Evolutionary conservation across 92 coral and sea anemone genomes (phyloP), one percentile per base, ranked within the genome.

Genomic region (Ricordea florida): DNA sequence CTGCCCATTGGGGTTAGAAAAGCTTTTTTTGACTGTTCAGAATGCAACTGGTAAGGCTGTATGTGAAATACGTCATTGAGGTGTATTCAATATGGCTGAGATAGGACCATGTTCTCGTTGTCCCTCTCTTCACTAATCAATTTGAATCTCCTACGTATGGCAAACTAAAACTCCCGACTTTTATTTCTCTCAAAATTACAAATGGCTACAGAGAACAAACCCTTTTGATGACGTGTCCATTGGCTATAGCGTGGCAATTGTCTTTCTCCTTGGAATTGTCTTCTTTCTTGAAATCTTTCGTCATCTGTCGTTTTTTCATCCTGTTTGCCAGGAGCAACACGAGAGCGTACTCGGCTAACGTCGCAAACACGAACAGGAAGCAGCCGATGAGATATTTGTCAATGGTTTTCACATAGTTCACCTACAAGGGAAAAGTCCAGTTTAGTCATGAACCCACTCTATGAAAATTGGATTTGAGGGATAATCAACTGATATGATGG

Each of bases 301-400:
- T 31, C 63, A 66, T 53, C 63, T 77, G 74, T 68, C 76, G 82
- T 36, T 41, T 81, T 60, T 87, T 91, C 74, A 30, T 46, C 23
- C 71, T 73, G 42, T 64, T 68, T 21, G 89, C 82, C 37, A 91
- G 74, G 76, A 91, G 84, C 32, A 96, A 74, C 33, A 96, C 94
- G 6, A 92, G 9, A 0, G 99, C 87, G 62, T 92, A 96, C 61
- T 96, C 99, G n/a, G 79, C 73, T 45, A 96, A 81, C 5, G 94
- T 87, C 16, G 93, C 92, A 42, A 96, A 96, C 21, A 96, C 99
- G 36, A 96, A 96, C 53, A 96, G 85, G 37, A 96, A 96, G 46
- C 99, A 96, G 0, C 97, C 99, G 6, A 96, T 96, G 18, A 96
- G 87, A 62, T 96, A 96, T 44, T 92, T 79, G 78, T 96, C 99